Evolutionary conservation across 2,113 vertebrate genomes (phyloP), one percentile per base, ranked within the genome.

Genomic region (Forbesichthys papilliferus): DNA sequence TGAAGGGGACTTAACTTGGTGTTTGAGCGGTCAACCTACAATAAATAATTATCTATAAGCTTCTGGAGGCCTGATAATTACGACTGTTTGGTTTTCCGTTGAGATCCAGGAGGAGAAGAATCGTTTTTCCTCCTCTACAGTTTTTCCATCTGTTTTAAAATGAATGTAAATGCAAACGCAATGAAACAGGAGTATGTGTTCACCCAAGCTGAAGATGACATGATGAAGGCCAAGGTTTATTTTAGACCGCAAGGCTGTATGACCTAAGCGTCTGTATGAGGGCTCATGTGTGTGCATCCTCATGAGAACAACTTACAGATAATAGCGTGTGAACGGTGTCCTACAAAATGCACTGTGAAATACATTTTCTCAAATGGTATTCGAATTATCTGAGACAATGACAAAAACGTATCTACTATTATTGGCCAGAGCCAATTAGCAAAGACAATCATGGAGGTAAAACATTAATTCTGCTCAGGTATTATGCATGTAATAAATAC

Each of bases 51-150:
- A 68, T 66, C 27, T 68, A 78, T 74, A 81, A 84, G 75, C 70
- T 83, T 89, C 4, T 27, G 61, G 69, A 85, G 89, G 91, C 79
- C 90, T 91, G 88, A 91, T 92, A 90, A 92, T 92, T 92, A 91
- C 80, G 82, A 83, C 73, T 18, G 75, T 82, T 88, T 84, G 82
- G 76, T 90, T 92, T 93, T 91, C 90, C 92, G 78, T 69, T 69
- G 59, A 83, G 78, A 76, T 81, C 80, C 79, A 68, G 72, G 34
- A 68, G 69, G 65, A 70, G 67, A 49, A 80, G 76, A 79, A 77
- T 36, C 68, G 69, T 59, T 47, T 33, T 48, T 52, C 55, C 34
- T 16, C 56, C 36, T 58, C 16, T 74, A 84, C 72, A 70, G 49
- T 79, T 83, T 92, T 92, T 90, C 90, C 90, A 90, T 90, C 81